These are phyloP conservation scores for Calidris pugnax DNA, from an alignment of 2,113 vertebrate species.

Conservation along the genomic window DNA sequence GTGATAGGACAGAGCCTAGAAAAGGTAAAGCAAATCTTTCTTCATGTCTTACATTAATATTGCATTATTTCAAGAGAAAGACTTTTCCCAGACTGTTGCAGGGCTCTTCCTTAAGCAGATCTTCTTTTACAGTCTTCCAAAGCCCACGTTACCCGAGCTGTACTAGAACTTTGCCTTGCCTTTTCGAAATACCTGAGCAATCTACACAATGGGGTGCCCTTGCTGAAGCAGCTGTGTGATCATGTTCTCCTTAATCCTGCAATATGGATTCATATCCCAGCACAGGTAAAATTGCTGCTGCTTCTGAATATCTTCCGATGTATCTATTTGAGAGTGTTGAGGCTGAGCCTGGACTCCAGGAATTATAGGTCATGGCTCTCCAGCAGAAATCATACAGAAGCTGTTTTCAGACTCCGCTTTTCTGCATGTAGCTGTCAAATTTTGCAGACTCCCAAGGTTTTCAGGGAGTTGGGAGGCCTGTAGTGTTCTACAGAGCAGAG, in stretches of 20 bases:
- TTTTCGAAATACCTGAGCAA: slow-evolving; percentile 96
- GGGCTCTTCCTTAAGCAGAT: neutral
- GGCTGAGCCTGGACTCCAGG: neutral
- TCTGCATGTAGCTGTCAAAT: neutral
- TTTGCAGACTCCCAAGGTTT: neutral
- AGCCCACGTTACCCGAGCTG: slow-evolving; percentile 87
- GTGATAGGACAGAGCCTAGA: slow-evolving; percentile 95
- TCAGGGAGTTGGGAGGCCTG: neutral
- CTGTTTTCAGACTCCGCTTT: neutral
- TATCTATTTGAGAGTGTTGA: neutral
- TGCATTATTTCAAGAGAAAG: neutral
- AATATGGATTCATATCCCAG: slow-evolving; percentile 96
- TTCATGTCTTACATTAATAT: neutral
- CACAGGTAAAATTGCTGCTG: slow-evolving; percentile 81
- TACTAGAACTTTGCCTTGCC: slow-evolving; percentile 93
- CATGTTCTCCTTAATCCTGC: slow-evolving; percentile 96
- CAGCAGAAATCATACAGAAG: neutral
- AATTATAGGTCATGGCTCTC: fast-evolving
- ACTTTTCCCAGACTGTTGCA: neutral
- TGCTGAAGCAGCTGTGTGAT: slow-evolving; percentile 97
- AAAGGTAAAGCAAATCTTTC: slow-evolving; percentile 82
- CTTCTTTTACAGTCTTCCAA: slow-evolving; percentile 88
- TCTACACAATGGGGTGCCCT: slow-evolving; percentile 88
- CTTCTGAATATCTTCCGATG: neutral
- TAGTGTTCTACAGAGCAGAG: neutral